A percentile compares a stretch with the other conserved stretches of the same genome.
phyloP scores from a whole-genome alignment of 2,113 vertebrate species.

The Lanius ludovicianus region DNA sequence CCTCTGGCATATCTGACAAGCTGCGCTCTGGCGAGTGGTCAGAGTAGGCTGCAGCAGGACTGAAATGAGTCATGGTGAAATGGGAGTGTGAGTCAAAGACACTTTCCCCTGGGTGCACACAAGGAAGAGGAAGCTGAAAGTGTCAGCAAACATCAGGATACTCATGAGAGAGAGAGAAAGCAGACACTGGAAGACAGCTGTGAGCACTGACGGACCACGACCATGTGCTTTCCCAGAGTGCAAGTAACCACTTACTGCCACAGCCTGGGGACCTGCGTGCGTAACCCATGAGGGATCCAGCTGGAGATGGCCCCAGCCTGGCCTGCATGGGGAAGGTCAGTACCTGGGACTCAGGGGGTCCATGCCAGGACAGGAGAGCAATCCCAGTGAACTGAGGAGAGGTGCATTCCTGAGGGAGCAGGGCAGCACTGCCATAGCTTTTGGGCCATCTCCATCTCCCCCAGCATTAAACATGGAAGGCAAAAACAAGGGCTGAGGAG shows the following conservation, averaged over 20 bases:
- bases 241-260: background rate
- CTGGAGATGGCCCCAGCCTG: background rate
- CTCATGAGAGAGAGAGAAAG: background rate
- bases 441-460: background rate
- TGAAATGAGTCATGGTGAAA: background rate
- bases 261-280: background rate
- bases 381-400: background rate
- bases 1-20: rapidly evolving
- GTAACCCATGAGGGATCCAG: rapidly evolving
- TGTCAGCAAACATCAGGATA: background rate
- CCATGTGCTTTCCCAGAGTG: background rate
- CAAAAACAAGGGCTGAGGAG: background rate
- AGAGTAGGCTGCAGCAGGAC: background rate
- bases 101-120: background rate
- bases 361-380: background rate
- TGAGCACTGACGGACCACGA: background rate
- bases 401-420: background rate
- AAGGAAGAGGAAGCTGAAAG: background rate
- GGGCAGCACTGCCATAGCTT: background rate
- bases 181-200: background rate
- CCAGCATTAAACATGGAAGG: background rate
- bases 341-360: background rate
- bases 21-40: rapidly evolving
- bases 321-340: background rate
- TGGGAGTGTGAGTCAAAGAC: background rate